These are phyloP conservation scores for Gila robusta DNA, from an alignment of 2,797 vertebrate species.

Conservation along the genomic window DNA sequence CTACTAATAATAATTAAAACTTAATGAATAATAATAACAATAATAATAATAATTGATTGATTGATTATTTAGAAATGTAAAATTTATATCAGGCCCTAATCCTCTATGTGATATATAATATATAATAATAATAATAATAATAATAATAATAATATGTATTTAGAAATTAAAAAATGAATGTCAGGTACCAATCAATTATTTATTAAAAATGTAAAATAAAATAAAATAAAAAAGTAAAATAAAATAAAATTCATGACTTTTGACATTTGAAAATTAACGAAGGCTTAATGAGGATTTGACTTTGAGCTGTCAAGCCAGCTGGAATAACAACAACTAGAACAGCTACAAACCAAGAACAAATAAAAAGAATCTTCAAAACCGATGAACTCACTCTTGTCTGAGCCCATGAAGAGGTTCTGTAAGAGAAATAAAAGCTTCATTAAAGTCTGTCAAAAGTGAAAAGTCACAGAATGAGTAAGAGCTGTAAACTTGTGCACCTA, in stretches of 20 bases:
- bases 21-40: neutral
- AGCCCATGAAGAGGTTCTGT: constrained; percentile 95
- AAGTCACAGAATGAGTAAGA: neutral
- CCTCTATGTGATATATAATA: neutral
- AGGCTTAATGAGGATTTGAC: neutral
- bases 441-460: neutral
- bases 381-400: constrained; percentile 87
- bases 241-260: neutral
- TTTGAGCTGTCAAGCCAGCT: neutral
- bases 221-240: neutral
- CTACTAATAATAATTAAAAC: neutral
- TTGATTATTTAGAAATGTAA: neutral
- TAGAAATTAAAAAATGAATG: neutral
- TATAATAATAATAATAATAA: neutral
- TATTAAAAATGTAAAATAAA: neutral
- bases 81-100: neutral
- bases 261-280: neutral
- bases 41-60: too few species aligned
- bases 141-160: neutral
- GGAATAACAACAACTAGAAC: neutral
- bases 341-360: neutral
- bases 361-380: neutral
- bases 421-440: constrained; percentile 46
- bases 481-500: constrained; percentile 74
- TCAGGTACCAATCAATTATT: neutral